Evolutionary conservation across 2,797 vertebrate species (phyloP).

Genomic region (Lepus townsendii): DNA sequence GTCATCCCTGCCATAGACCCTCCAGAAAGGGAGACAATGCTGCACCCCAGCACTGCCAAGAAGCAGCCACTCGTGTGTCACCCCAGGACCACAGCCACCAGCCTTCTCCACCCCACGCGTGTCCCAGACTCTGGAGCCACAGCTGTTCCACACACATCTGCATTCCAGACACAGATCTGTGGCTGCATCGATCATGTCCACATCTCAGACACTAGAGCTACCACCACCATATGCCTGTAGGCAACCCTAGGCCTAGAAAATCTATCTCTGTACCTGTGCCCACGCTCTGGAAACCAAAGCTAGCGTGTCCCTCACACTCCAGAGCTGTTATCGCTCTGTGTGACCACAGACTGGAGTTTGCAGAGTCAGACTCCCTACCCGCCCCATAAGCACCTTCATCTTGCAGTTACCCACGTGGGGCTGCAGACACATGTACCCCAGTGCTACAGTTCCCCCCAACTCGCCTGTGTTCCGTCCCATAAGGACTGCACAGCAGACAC

Average conservation of each 20-base stretch:
- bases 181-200: too few relatives aligned
- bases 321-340: not conserved
- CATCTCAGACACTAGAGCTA: too few relatives aligned
- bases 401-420: not conserved
- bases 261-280: too few relatives aligned
- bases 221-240: not conserved
- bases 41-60: too few relatives aligned
- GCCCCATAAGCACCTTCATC: not conserved
- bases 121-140: not conserved
- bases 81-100: not conserved
- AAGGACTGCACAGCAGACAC: not conserved
- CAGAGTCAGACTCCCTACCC: not conserved
- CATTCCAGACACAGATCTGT: not conserved
- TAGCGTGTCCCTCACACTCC: rapidly evolving
- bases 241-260: not conserved
- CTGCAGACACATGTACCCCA: not conserved
- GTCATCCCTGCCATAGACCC: too few relatives aligned
- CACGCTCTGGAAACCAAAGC: not conserved
- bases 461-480: too few relatives aligned
- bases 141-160: not conserved
- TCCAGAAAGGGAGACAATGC: not conserved
- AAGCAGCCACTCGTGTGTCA: not conserved
- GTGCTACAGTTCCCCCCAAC: too few relatives aligned
- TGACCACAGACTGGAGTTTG: too few relatives aligned
- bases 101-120: not conserved